A percentile compares a stretch with the other conserved stretches of the same genome.
Evolutionary conservation across 1,140 invertebrate species (phyloP).

Genomic region (Potamilus streckersoni): DNA sequence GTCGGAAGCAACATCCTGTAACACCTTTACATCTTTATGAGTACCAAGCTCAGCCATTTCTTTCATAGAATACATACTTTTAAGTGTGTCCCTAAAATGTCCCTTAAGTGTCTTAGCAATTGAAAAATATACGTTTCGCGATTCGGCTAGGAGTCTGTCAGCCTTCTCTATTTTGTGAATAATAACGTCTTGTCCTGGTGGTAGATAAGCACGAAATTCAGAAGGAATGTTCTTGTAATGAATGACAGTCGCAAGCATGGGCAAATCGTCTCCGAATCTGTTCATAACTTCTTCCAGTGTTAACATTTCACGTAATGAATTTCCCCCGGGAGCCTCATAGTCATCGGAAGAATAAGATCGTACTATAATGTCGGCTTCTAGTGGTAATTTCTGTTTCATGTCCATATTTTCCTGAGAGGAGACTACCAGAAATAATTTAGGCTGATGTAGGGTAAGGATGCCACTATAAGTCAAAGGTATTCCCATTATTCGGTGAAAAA

Average conservation of each 20-base stretch:
- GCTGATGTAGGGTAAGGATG: conserved; percentile 17
- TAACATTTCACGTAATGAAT: conserved; percentile 14
- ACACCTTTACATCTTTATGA: conserved; percentile 17
- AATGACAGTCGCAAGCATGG: conserved; percentile 23
- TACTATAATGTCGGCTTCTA: conserved; percentile 22
- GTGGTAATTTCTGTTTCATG: conserved; percentile 19
- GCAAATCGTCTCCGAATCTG: conserved; percentile 27
- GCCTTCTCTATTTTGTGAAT: conserved; percentile 23
- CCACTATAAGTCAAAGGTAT: conserved; percentile 24
- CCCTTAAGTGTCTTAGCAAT: conserved; percentile 16
- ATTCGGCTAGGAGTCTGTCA: conserved; percentile 26
- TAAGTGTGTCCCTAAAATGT: conserved; percentile 18
- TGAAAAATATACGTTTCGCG: conserved; percentile 16
- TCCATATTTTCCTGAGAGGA: conserved; percentile 20
- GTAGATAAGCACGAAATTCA: conserved; percentile 22
- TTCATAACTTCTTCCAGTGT: conserved; percentile 25
- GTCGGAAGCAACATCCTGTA: conserved; percentile 29
- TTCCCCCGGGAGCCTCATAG: conserved; percentile 11
- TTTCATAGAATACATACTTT: conserved; percentile 8
- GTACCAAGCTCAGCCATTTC: conserved; percentile 6
- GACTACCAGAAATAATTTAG: conserved; percentile 29
- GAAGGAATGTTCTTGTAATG: conserved; percentile 31
- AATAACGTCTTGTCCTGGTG: conserved; percentile 14
- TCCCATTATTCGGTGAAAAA: conserved; percentile 30
- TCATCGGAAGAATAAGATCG: conserved; percentile 11